Base-by-base conservation (phyloP, 2,113 vertebrate genomes). In the Pantherophis guttatus region DNA sequence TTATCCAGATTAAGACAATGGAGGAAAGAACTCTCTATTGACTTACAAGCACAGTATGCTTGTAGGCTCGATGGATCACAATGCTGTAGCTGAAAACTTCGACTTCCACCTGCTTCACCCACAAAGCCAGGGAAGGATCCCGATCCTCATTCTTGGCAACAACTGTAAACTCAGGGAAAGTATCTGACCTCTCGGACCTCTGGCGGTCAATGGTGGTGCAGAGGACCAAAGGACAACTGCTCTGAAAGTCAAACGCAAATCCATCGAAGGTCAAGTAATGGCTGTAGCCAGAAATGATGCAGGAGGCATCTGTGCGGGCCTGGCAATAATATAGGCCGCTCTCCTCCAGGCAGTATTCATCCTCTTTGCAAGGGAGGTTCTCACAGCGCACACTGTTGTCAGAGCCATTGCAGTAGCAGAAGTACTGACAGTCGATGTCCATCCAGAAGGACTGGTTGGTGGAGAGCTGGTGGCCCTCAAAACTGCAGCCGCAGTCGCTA, bases 381-480 rank as follows among this genome's bases (percentile, higher is more conserved):
- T 98, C 98, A 8, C 99, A 99, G 97, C 99, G 99, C 1, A 99
- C 98, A 0, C 97, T 98, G 97, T 99, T 99, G 98, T 99, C 99
- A 0, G 99, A 98, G 90, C 99, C 99, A 0, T 99, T 99, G 97
- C 99, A 99, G 96, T 98, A 99, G 98, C 99, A 99, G 95, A 98
- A 98, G 93, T 99, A 98, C 94, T 98, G 98, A 96, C 99, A 99
- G 95, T 99, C 98, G 92, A 98, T 98, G 94, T 99, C 99, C 1
- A 98, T 98, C 99, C 99, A 99, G 95, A 99, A 99, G 88, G 98
- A 99, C 96, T 99, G 98, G 92, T 99, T 99, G 88, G 98, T 99
- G 93, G 98, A 97, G 93, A 99, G 97, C 86, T 98, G 98, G 48
- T 97, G 98, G 0, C 98, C 98, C 88, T 98, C 98, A 3, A 98